phyloP scores from a whole-genome alignment of 2,113 vertebrate species.

The Collichthys lucidus region DNA sequence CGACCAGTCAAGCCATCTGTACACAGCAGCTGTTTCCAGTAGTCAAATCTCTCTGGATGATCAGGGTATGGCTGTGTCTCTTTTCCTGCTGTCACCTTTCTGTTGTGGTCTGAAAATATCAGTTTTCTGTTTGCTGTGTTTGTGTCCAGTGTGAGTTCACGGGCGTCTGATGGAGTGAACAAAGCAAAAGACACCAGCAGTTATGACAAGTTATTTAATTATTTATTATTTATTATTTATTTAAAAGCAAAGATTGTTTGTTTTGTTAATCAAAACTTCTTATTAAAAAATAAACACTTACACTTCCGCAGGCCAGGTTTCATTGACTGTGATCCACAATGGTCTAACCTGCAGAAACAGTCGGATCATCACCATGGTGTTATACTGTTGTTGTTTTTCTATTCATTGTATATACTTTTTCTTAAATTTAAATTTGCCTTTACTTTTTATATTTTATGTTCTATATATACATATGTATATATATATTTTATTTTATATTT shows the following conservation, averaged over 20 bases:
- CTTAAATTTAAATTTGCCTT: too few relatives aligned
- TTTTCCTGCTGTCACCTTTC: not conserved
- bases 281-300: constrained; percentile 26
- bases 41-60: constrained; percentile 48
- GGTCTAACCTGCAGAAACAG: constrained; percentile 34
- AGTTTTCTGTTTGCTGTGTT: constrained; percentile 39
- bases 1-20: constrained; percentile 21
- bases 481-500: too few relatives aligned
- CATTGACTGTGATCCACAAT: not conserved
- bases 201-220: not conserved
- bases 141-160: constrained; percentile 43
- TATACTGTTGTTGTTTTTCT: too few relatives aligned
- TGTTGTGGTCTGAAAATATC: constrained; percentile 4
- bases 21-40: constrained; percentile 65
- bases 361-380: not conserved
- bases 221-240: too few relatives aligned
- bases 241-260: too few relatives aligned
- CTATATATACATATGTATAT: too few relatives aligned
- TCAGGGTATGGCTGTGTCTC: constrained; percentile 41
- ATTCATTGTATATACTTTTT: too few relatives aligned
- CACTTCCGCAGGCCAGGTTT: constrained; percentile 44
- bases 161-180: constrained; percentile 3
- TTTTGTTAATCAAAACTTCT: too few relatives aligned
- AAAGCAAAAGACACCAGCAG: rapidly evolving
- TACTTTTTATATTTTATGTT: too few relatives aligned